These are phyloP conservation scores for Anniella stebbinsi DNA, from an alignment of 2,797 vertebrate species.

Conservation along the genomic window DNA sequence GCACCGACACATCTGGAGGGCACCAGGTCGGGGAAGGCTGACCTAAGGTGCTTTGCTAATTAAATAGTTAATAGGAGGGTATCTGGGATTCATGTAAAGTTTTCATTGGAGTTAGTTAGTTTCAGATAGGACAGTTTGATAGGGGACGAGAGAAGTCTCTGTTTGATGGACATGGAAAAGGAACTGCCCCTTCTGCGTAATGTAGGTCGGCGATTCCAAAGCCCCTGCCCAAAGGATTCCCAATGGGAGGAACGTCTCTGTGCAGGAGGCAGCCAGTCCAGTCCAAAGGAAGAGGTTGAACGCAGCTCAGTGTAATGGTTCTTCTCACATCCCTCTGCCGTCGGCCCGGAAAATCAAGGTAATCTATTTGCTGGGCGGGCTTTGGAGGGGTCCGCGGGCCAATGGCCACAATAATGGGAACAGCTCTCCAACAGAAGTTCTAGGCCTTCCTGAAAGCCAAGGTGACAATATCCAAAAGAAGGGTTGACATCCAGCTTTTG, in stretches of 20 bases:
- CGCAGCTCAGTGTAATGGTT: conserved; percentile 67
- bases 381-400: background rate
- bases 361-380: conserved; percentile 8
- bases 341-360: conserved; percentile 73
- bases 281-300: conserved; percentile 50
- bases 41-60: background rate
- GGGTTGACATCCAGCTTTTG: background rate
- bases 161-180: background rate
- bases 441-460: background rate
- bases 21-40: background rate
- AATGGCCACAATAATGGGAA: background rate
- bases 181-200: conserved; percentile 43
- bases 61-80: background rate
- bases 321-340: conserved; percentile 46
- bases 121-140: conserved; percentile 11
- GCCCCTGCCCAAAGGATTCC: conserved; percentile 50
- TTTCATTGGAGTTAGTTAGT: background rate
- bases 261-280: conserved; percentile 30
- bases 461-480: background rate
- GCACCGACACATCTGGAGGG: background rate
- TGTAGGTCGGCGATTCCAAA: conserved; percentile 64
- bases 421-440: background rate
- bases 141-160: conserved; percentile 24
- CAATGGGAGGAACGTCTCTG: conserved; percentile 63
- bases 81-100: background rate